Conservation (phyloP, 2,888 invertebrate genomes). For the Ormyrus nitidulus region DNA sequence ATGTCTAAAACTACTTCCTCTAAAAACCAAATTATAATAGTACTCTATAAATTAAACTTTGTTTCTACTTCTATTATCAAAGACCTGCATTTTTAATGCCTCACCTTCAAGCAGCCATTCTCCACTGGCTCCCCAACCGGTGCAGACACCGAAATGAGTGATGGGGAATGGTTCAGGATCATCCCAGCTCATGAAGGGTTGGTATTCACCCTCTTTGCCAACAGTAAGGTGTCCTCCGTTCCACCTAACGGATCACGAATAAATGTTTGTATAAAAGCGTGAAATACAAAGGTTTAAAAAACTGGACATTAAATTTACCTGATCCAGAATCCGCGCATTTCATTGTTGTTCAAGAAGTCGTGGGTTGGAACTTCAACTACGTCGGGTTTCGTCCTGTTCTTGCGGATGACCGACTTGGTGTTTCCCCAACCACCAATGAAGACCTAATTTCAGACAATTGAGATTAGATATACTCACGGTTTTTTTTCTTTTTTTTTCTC, state of each 20-base stretch:
- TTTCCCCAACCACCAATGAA: conserved; percentile 94
- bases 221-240: conserved; percentile 77
- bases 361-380: conserved; percentile 84
- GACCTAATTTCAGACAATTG: conserved; percentile 75
- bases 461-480: background rate
- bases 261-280: too few relatives aligned
- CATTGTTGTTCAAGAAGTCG: conserved; percentile 83
- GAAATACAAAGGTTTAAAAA: background rate
- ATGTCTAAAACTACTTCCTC: too few relatives aligned
- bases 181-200: conserved; percentile 84
- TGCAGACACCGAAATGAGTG: conserved; percentile 87
- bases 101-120: conserved; percentile 89
- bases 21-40: too few relatives aligned
- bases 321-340: conserved; percentile 90
- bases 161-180: conserved; percentile 85
- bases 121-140: conserved; percentile 90
- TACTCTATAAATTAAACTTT: too few relatives aligned
- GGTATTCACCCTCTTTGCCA: conserved; percentile 84
- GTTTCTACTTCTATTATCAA: too few relatives aligned
- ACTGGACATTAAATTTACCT: conserved; percentile 76
- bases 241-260: conserved; percentile 63
- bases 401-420: conserved; percentile 88
- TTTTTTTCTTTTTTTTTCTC: background rate
- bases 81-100: background rate
- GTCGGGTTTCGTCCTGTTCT: conserved; percentile 86